A percentile compares a stretch with the other conserved stretches of the same genome.
Evolutionary conservation across 2,888 invertebrate species (phyloP).

Genomic region (Cheilosia urbana): DNA sequence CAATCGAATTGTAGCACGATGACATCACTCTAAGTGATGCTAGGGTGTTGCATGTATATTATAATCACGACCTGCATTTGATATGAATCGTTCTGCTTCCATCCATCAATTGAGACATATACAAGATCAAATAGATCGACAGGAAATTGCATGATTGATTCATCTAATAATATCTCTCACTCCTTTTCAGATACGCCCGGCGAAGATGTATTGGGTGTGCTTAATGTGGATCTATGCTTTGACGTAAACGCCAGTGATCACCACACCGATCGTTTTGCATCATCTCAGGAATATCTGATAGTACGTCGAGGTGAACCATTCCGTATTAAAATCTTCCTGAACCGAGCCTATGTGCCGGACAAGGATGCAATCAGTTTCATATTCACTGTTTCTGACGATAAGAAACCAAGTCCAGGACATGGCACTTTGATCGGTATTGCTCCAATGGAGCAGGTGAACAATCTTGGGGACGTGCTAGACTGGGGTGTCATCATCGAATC

Average conservation of each 20-base stretch:
- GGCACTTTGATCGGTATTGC: conserved; percentile 91
- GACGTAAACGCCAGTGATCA: conserved; percentile 90
- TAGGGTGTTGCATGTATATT: conserved; percentile 24
- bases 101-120: conserved; percentile 39
- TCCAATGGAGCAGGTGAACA: conserved; percentile 87
- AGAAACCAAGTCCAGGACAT: conserved; percentile 91
- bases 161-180: conserved; percentile 53
- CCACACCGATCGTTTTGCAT: conserved; percentile 90
- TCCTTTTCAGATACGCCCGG: conserved; percentile 83
- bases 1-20: conserved; percentile 37
- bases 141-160: conserved; percentile 45
- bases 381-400: conserved; percentile 91
- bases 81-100: conserved; percentile 30
- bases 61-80: conserved; percentile 38
- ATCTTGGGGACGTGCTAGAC: conserved; percentile 85
- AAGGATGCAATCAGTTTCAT: conserved; percentile 93
- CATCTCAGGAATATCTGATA: conserved; percentile 86
- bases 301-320: conserved; percentile 94
- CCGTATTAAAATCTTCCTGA: conserved; percentile 87
- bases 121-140: conserved; percentile 6
- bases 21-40: conserved; percentile 48
- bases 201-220: conserved; percentile 88
- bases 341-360: conserved; percentile 89
- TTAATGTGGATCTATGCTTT: conserved; percentile 89
- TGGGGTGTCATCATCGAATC: conserved; percentile 91